Evolutionary conservation across 2,888 invertebrate species (phyloP).

Genomic region (Drosophila meridiana): DNA sequence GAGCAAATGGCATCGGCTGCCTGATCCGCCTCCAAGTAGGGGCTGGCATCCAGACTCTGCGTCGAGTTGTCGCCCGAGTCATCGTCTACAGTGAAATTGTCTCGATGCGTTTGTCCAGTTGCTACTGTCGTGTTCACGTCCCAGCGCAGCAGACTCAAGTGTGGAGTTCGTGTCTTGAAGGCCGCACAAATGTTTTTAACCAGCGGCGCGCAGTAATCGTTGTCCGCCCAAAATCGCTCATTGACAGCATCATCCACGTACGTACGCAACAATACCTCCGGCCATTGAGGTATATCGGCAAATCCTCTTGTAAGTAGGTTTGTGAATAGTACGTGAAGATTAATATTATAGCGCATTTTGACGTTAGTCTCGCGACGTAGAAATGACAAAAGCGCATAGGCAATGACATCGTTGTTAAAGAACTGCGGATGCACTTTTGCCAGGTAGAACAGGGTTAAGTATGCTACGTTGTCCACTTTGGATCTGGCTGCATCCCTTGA

Average conservation of each 20-base stretch:
- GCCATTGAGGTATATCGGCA: slow-evolving; percentile 94
- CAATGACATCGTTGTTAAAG: slow-evolving; percentile 91
- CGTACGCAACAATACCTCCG: slow-evolving; percentile 95
- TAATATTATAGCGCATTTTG: slow-evolving; percentile 92
- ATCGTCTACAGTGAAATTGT: slow-evolving; percentile 85
- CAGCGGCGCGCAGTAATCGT: slow-evolving; percentile 94
- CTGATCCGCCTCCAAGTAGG: slow-evolving; percentile 82
- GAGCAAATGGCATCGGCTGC: slow-evolving; percentile 85
- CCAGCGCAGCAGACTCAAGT: slow-evolving; percentile 72
- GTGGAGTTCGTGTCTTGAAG: slow-evolving; percentile 83
- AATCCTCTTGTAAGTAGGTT: slow-evolving; percentile 94
- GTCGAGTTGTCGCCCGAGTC: slow-evolving; percentile 85
- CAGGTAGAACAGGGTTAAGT: slow-evolving; percentile 91
- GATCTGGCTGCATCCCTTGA: slow-evolving; percentile 91
- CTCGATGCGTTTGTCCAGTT: slow-evolving; percentile 54
- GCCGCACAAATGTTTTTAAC: slow-evolving; percentile 93
- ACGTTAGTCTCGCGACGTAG: slow-evolving; percentile 91
- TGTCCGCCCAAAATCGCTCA: slow-evolving; percentile 97
- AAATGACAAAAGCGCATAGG: slow-evolving; percentile 92
- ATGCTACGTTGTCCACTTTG: slow-evolving; percentile 91
- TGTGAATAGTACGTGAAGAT: slow-evolving; percentile 92
- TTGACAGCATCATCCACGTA: slow-evolving; percentile 98
- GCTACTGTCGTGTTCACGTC: slow-evolving; percentile 69
- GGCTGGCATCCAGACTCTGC: slow-evolving; percentile 84
- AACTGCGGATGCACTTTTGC: slow-evolving; percentile 92